Evolutionary conservation across 2,797 vertebrate genomes (phyloP).

Genomic region (Alcedo atthis): DNA sequence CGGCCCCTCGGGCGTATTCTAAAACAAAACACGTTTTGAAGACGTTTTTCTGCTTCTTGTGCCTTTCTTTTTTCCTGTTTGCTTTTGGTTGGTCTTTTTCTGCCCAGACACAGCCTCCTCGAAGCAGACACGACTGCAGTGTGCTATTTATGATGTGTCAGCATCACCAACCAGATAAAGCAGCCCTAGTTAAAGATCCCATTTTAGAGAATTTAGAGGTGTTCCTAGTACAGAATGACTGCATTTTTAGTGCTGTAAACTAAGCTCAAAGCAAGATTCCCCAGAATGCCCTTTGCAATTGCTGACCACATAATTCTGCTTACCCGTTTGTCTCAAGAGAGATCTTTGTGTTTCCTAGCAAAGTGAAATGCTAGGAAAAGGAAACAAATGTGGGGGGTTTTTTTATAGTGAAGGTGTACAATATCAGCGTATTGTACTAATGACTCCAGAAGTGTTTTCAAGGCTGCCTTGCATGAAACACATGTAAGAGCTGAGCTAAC

Average conservation of each 20-base stretch:
- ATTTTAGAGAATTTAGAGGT: not conserved
- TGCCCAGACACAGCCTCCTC: too few relatives aligned
- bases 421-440: not conserved
- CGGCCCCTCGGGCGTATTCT: not conserved
- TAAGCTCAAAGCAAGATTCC: not conserved
- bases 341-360: not conserved
- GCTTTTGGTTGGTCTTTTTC: not conserved
- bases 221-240: not conserved
- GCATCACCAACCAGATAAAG: not conserved
- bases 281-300: rapidly evolving
- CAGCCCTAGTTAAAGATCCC: not conserved
- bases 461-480: not conserved
- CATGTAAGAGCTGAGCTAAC: not conserved
- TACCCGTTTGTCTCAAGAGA: not conserved
- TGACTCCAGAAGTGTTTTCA: not conserved
- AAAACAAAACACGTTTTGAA: not conserved
- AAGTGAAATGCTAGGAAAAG: not conserved
- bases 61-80: not conserved
- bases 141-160: not conserved
- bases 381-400: not conserved
- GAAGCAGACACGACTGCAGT: not conserved
- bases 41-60: not conserved
- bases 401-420: not conserved
- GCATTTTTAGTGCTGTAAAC: not conserved
- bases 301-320: not conserved